A percentile compares a stretch with the other conserved stretches of the same genome.
These are phyloP conservation scores for Cairina moschata DNA, from an alignment of 2,113 vertebrate genomes.

Conservation along the genomic window DNA sequence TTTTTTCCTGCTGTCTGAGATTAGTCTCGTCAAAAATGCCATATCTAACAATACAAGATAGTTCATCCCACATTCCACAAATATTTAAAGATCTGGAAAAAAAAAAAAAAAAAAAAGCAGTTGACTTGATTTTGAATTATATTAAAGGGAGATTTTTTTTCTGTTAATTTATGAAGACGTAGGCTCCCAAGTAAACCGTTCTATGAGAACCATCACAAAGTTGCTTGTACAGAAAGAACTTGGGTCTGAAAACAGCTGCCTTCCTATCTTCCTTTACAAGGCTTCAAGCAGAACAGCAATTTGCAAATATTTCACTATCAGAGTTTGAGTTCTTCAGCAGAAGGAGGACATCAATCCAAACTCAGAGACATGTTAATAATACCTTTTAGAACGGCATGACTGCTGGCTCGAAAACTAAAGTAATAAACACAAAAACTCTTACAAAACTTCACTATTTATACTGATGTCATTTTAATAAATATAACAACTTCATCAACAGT, in stretches of 20 bases:
- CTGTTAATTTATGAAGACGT: not conserved
- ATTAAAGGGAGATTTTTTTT: not conserved
- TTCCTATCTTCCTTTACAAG: not conserved
- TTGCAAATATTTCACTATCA: not conserved
- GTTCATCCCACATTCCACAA: no score
- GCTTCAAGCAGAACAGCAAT: not conserved
- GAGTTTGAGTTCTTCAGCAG: not conserved
- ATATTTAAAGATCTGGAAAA: not conserved
- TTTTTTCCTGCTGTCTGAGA: not conserved
- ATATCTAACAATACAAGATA: not conserved
- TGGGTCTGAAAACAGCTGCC: not conserved
- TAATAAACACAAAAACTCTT: not conserved
- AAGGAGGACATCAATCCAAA: not conserved
- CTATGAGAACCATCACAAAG: not conserved
- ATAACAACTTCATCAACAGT: not conserved
- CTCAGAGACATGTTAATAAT: not conserved
- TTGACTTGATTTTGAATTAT: not conserved
- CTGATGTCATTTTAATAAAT: not conserved
- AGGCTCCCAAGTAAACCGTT: not conserved
- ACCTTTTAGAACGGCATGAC: not conserved
- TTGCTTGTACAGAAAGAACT: not conserved
- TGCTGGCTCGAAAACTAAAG: not conserved
- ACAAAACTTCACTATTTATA: not conserved
- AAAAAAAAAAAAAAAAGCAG: not conserved
- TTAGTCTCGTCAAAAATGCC: not conserved